Evolutionary conservation across 2,797 vertebrate genomes (phyloP), one percentile per base, ranked within the genome.

Genomic region (Sorex maritimensis): DNA sequence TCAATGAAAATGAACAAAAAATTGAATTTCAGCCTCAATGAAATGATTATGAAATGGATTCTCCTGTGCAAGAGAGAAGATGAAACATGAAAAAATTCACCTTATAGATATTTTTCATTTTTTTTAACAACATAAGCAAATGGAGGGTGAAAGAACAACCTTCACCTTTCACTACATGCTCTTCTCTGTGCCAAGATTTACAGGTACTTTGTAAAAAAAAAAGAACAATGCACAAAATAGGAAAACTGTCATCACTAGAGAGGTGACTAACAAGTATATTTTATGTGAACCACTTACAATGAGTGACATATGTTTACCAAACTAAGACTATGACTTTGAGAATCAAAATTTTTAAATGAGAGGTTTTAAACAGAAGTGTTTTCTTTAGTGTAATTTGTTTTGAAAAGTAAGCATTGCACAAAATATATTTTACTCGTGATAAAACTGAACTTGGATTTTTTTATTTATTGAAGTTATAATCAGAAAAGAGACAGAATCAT

Each of bases 391-490:
- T 55, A n/a, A 91, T 92, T 90, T 77, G 23, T 95, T 91, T 92
- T 77, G 61, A 80, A 86, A 93, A 96, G 86, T 30, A 28, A 82
- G 67, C 67, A 80, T 28, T 15, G 68, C 38, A 69, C 71, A 92
- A 88, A 92, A 81, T 71, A 81, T 86, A 55, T 72, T 96, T 95
- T 44, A 81, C 75, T 97, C 86, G 65, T 90, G 82, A 97, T 19
- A 96, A 96, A 97, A 95, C 8, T 23, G 83, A 55, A 78, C 17
- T 89, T 67, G 91, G 78, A 26, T 10, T 90, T 91, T 44, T 88
- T 73, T 92, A 44, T 71, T 61, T 88, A 95, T 71, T 10, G n/a
- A 95, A 96, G 38, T 13, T 68, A 84, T 71, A 95, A 90, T 94
- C 65, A 87, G 71, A 94, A 96, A 77, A 90, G 68, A 83, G 96